These are phyloP conservation scores for Myoxocephalus aenaeus DNA, from an alignment of 2,797 vertebrate genomes.

Conservation along the genomic window DNA sequence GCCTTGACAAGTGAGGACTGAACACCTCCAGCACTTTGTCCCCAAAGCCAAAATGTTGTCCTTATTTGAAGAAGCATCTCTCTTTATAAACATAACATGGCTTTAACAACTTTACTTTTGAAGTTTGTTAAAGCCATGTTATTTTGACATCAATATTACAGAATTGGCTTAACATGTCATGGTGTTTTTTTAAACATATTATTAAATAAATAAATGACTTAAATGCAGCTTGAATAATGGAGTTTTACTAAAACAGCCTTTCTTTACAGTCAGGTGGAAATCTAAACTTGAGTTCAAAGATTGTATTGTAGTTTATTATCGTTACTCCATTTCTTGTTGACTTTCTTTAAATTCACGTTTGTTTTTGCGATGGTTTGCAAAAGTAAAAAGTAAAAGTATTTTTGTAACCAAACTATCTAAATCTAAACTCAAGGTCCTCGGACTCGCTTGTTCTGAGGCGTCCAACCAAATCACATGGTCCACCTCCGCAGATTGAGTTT, in stretches of 20 bases:
- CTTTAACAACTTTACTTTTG: neutral
- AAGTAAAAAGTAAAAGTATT: neutral
- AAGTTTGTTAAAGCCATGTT: too few relatives aligned
- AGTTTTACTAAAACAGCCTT: neutral
- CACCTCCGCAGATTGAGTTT: neutral
- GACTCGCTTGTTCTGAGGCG: neutral
- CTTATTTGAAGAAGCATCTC: neutral
- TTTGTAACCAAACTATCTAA: neutral
- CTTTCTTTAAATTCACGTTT: neutral
- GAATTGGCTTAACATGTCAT: neutral
- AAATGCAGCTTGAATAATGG: neutral
- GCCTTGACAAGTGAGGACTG: constrained; percentile 39
- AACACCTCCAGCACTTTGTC: constrained; percentile 9
- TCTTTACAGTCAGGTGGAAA: neutral
- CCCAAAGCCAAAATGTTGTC: constrained; percentile 3
- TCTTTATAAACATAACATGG: too few relatives aligned
- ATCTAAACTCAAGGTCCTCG: neutral
- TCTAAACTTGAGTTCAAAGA: neutral
- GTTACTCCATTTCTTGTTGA: neutral
- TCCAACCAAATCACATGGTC: neutral
- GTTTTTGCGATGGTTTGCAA: neutral
- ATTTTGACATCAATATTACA: neutral
- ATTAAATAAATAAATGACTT: neutral
- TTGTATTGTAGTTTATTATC: neutral
- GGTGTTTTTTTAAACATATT: neutral